Conservation (phyloP, 2,888 invertebrate genomes). For the Amphipyra tragopoginis region DNA sequence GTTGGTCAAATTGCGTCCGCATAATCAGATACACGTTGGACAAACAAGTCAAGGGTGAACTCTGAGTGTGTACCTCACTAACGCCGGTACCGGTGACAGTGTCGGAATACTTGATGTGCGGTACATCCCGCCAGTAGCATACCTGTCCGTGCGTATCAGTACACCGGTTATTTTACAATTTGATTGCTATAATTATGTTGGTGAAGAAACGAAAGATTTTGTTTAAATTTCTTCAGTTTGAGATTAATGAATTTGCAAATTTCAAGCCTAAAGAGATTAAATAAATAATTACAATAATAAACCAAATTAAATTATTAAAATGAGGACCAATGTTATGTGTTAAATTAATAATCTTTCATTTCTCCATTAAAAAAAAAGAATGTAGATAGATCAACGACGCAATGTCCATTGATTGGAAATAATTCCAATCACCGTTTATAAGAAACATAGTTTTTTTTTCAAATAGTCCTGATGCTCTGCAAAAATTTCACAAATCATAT, state of each 20-base stretch:
- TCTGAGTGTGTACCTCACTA: slow-evolving; percentile 91
- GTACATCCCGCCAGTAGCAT: slow-evolving; percentile 93
- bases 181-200: slow-evolving; percentile 8
- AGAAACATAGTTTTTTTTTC: not conserved
- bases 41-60: slow-evolving; percentile 79
- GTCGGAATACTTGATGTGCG: slow-evolving; percentile 97
- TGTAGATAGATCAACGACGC: slow-evolving; percentile 20
- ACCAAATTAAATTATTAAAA: too few relatives aligned
- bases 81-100: slow-evolving; percentile 92
- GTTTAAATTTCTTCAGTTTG: not conserved
- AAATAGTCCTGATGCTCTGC: too few relatives aligned
- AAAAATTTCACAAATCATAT: slow-evolving; percentile 10
- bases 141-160: slow-evolving; percentile 84
- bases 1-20: slow-evolving; percentile 68
- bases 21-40: slow-evolving; percentile 65
- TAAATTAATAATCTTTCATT: too few relatives aligned
- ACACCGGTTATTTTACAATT: slow-evolving; percentile 69
- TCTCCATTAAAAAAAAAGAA: slow-evolving; percentile 4
- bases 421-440: slow-evolving; percentile 15
- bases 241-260: not conserved
- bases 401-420: slow-evolving; percentile 3
- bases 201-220: slow-evolving; percentile 31
- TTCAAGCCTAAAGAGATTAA: too few relatives aligned
- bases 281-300: too few relatives aligned
- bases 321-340: too few relatives aligned